Percentiles rank a stretch among this genome's conserved stretches.
These are phyloP conservation scores for Sebastes kiyomatsui DNA, from an alignment of 2,797 vertebrate genomes.

Conservation along the genomic window DNA sequence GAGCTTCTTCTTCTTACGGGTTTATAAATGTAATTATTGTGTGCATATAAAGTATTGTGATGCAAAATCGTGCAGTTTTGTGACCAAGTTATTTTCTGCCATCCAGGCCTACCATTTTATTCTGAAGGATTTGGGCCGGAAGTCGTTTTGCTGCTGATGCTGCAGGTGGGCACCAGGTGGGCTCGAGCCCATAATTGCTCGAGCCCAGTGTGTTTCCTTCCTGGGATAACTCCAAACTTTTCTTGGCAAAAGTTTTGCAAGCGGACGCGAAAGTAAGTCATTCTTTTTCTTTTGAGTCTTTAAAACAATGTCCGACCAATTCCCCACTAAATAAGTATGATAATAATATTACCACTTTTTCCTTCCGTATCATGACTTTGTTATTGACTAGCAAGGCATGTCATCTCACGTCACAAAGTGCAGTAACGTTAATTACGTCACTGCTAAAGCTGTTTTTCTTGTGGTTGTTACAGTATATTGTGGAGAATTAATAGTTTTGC, in stretches of 20 bases:
- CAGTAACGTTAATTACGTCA: not conserved
- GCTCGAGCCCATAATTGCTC: not conserved
- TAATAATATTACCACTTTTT: too few relatives aligned
- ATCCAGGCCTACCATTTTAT: not conserved
- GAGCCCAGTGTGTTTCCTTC: not conserved
- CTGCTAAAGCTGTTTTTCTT: not conserved
- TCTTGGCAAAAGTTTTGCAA: not conserved
- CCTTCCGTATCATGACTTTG: not conserved
- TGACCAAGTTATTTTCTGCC: not conserved
- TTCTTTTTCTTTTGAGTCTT: not conserved
- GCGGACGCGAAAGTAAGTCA: not conserved
- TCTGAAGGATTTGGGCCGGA: slow-evolving; percentile 8
- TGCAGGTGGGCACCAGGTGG: not conserved
- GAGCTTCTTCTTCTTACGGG: too few relatives aligned
- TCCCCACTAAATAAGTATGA: not conserved
- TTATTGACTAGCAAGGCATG: not conserved
- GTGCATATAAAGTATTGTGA: not conserved
- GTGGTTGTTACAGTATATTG: not conserved
- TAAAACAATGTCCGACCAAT: not conserved
- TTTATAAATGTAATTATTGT: not conserved
- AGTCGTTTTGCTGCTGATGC: not conserved
- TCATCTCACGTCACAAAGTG: not conserved
- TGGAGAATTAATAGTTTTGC: not conserved
- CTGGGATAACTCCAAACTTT: too few relatives aligned
- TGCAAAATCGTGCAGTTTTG: not conserved